Evolutionary conservation across 1,140 invertebrate genomes (phyloP).

Genomic region (Phenacoccus solenopsis): DNA sequence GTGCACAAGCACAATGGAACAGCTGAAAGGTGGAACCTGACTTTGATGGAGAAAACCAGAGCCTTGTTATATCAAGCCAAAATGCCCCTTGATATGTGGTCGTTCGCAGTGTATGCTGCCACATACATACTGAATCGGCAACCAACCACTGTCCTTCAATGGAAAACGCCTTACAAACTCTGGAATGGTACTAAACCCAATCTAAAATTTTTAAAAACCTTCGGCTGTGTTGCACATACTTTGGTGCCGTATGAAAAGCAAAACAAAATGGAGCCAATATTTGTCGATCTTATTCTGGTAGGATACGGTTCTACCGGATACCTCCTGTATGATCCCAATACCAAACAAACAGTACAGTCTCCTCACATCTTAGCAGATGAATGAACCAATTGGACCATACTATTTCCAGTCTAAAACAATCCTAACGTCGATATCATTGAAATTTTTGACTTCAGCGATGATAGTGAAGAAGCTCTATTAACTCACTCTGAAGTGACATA

Average conservation of each 20-base stretch:
- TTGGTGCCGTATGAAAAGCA: slow-evolving; percentile 31
- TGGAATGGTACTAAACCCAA: background rate
- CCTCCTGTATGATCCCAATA: no score
- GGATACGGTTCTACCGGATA: slow-evolving; percentile 23
- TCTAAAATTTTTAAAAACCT: slow-evolving; percentile 20
- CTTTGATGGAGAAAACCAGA: background rate
- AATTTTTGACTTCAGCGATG: no score
- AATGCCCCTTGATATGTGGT: background rate
- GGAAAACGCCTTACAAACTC: background rate
- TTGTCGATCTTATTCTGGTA: slow-evolving; percentile 22
- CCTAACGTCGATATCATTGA: no score
- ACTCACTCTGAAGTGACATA: no score
- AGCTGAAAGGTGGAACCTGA: background rate
- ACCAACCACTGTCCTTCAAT: background rate
- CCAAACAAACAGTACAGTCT: no score
- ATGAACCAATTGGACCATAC: no score
- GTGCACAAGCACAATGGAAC: background rate
- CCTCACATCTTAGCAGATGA: no score
- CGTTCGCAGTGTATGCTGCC: background rate
- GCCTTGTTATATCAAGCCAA: background rate
- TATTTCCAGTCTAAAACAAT: no score
- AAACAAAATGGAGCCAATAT: slow-evolving; percentile 29
- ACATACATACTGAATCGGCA: background rate
- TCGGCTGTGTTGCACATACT: slow-evolving; percentile 30
- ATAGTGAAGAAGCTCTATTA: no score